Evolutionary conservation across 1,140 invertebrate species (phyloP).

Genomic region (Leptinotarsa texana): DNA sequence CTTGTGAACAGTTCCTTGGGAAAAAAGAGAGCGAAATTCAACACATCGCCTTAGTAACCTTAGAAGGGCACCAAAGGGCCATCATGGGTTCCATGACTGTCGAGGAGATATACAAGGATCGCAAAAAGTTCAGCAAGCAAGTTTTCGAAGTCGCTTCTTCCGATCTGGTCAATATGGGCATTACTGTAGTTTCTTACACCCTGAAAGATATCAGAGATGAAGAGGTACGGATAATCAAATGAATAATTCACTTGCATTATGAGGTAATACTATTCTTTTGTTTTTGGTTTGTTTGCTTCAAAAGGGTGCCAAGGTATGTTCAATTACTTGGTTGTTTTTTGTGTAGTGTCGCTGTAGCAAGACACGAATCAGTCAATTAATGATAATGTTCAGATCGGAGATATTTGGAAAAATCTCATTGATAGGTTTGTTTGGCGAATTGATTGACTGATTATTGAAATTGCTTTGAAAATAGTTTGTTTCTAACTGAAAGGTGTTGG

Average conservation of each 20-base stretch:
- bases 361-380: background rate
- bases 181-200: conserved; percentile 97
- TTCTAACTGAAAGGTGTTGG: too few species aligned
- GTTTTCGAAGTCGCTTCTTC: conserved; percentile 94
- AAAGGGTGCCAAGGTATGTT: conserved; percentile 62
- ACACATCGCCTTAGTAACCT: conserved; percentile 90
- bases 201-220: conserved; percentile 97
- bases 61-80: conserved; percentile 96
- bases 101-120: conserved; percentile 98
- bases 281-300: conserved; percentile 50
- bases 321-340: conserved; percentile 19
- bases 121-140: conserved; percentile 98
- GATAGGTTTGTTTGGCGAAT: background rate
- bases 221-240: conserved; percentile 68
- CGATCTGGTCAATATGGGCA: conserved; percentile 97
- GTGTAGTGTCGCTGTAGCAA: conserved; percentile 2
- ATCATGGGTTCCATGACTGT: conserved; percentile 99
- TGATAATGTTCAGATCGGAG: background rate
- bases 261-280: conserved; percentile 28
- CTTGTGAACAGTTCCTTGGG: conserved; percentile 96
- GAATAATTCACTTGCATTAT: background rate
- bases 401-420: background rate
- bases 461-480: too few species aligned
- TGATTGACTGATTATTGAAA: too few species aligned
- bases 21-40: conserved; percentile 89